Evolutionary conservation across 2,888 invertebrate species (phyloP).

Genomic region (Eupelmus urozonus): DNA sequence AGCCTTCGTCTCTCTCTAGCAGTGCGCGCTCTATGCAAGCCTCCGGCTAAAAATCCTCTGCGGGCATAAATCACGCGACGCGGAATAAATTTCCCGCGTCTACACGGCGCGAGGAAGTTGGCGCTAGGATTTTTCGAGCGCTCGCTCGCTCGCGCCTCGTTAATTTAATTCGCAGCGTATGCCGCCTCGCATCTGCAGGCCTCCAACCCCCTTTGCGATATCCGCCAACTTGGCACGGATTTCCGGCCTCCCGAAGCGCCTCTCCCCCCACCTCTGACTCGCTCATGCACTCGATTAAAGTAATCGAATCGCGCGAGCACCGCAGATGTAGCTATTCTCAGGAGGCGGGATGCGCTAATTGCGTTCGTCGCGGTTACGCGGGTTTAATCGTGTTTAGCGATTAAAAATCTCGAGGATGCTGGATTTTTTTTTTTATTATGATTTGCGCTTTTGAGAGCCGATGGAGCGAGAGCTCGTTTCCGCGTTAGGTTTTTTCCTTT

Average conservation of each 20-base stretch:
- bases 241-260: conserved; percentile 6
- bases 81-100: conserved; percentile 46
- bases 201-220: not conserved
- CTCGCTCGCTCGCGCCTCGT: too few species aligned
- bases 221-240: conserved; percentile 49
- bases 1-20: not conserved
- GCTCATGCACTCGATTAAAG: conserved; percentile 41
- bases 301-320: conserved; percentile 41
- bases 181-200: not conserved
- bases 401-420: too few species aligned
- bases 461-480: too few species aligned
- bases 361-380: too few species aligned
- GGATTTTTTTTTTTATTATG: too few species aligned
- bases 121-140: not conserved
- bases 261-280: not conserved
- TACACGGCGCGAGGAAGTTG: not conserved
- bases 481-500: too few species aligned
- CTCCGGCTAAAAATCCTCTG: conserved; percentile 43
- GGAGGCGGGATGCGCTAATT: too few species aligned
- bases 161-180: conserved; percentile 24
- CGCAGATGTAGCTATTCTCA: not conserved
- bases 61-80: conserved; percentile 43
- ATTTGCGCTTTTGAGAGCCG: too few species aligned
- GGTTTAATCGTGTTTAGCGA: too few species aligned
- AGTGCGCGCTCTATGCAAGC: too few species aligned